Evolutionary conservation across 2,888 invertebrate genomes (phyloP), one percentile per base, ranked within the genome.

Genomic region (Arctia plantaginis): DNA sequence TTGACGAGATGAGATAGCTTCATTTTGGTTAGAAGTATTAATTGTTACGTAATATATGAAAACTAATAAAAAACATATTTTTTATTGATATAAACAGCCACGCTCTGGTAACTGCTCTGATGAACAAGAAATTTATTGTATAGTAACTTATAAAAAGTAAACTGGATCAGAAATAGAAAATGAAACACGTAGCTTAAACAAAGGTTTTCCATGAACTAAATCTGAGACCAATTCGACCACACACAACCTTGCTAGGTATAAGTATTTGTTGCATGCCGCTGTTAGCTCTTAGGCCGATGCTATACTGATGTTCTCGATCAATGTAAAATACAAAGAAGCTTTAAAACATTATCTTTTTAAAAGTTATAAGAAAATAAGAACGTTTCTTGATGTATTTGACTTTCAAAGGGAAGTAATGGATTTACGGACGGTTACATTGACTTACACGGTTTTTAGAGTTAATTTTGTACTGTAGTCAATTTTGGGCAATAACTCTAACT

Each of bases 171-270:
- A 74, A 74, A 64, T 67, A 47, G 35, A 69, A 70, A 72, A 69
- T 71, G 27, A 65, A 78, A 51, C 69, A 73, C 55, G 66, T 77
- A 77, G 78, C 74, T 81, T 83, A 84, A 80, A 90, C 90, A 90
- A 91, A 90, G 87, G 89, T 85, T 92, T 84, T 88, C 92, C 91
- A 88, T 93, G 92, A 92, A 90, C 92, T 90, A 91, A 91, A 93
- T 93, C 88, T 88, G 88, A 78, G 84, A 85, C 62, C 82, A 82
- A 80, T 82, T 87, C 86, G 86, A 90, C 88, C 90, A 90, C 90
- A 91, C 87, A 82, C 82, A 90, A 86, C 93, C 93, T 93, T 91
- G 91, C 84, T 79, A 78, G 76, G 71, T 83, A 47, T 23, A 67
- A 88, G 89, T 35, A 91, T 90, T 90, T 88, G 87, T 88, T 86